Percentiles rank a stretch among this genome's conserved stretches.
These are phyloP conservation scores for Gadus chalcogrammus DNA, from an alignment of 2,113 vertebrate species.

Conservation along the genomic window DNA sequence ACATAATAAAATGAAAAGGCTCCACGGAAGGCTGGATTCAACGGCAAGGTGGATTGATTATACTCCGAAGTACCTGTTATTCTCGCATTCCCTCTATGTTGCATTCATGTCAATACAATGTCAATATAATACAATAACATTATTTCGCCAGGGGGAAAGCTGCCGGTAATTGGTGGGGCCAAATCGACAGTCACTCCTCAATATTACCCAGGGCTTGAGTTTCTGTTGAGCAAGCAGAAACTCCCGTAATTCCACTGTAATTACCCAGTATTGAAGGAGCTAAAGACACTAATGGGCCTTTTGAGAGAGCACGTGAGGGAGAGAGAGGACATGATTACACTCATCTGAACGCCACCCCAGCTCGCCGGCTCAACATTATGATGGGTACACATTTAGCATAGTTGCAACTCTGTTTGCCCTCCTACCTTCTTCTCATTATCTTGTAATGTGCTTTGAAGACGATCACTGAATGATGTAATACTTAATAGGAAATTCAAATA, in stretches of 20 bases:
- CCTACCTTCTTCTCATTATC: background rate
- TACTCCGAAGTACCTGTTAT: constrained; percentile 11
- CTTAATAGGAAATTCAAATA: too few relatives aligned
- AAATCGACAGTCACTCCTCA: constrained; percentile 45
- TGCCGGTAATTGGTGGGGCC: constrained; percentile 39
- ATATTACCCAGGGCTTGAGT: constrained; percentile 37
- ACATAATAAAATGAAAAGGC: background rate
- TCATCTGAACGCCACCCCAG: background rate
- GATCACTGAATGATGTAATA: too few relatives aligned
- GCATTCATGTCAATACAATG: constrained; percentile 1
- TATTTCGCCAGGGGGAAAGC: constrained; percentile 5
- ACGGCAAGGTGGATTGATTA: constrained; percentile 12
- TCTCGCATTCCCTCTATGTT: background rate
- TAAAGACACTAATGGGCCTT: constrained; percentile 41
- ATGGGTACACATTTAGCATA: background rate
- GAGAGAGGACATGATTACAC: constrained; percentile 21
- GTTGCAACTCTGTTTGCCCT: background rate
- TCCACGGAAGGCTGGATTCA: constrained; percentile 21
- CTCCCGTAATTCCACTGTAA: constrained; percentile 37
- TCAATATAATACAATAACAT: constrained; percentile 5
- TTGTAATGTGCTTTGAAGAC: too few relatives aligned
- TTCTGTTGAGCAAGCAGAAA: constrained; percentile 32
- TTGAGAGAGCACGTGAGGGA: constrained; percentile 24
- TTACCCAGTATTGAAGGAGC: constrained; percentile 61
- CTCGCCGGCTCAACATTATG: background rate